Evolutionary conservation across 2,113 vertebrate genomes (phyloP).

Genomic region (Melanocharis versteri): DNA sequence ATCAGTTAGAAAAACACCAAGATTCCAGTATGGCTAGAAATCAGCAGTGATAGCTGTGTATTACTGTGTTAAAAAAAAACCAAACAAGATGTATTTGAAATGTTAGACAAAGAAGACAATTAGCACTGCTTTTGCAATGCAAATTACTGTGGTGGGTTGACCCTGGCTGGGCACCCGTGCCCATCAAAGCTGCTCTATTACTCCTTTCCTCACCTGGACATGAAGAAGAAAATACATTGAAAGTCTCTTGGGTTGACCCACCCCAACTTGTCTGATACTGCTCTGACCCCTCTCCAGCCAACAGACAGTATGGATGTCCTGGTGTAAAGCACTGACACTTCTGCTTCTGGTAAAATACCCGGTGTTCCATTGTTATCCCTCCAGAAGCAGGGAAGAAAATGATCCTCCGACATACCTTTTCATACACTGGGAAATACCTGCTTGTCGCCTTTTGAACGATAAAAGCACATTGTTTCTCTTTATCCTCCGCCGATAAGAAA

Average conservation of each 20-base stretch:
- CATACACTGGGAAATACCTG: slow-evolving; percentile 85
- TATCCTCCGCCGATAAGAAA: slow-evolving; percentile 68
- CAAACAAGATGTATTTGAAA: background rate
- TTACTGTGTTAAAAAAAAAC: background rate
- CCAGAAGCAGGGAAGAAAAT: background rate
- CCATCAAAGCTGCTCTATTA: background rate
- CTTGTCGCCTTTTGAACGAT: slow-evolving; percentile 76
- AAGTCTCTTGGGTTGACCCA: background rate
- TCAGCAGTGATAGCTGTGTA: background rate
- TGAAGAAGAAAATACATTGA: background rate
- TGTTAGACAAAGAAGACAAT: background rate
- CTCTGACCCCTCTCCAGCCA: background rate
- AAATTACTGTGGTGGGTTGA: background rate
- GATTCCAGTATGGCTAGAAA: background rate
- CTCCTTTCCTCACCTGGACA: background rate
- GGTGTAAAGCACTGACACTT: background rate
- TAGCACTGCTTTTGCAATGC: background rate
- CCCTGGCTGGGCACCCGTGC: background rate
- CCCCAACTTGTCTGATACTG: background rate
- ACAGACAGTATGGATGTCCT: background rate
- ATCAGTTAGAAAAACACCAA: background rate
- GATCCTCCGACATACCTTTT: slow-evolving; percentile 76
- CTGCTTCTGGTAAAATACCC: background rate
- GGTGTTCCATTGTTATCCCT: background rate
- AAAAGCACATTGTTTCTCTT: slow-evolving; percentile 54